phyloP scores from a whole-genome alignment of 2,888 invertebrate species.

The Escarpia spicata region DNA sequence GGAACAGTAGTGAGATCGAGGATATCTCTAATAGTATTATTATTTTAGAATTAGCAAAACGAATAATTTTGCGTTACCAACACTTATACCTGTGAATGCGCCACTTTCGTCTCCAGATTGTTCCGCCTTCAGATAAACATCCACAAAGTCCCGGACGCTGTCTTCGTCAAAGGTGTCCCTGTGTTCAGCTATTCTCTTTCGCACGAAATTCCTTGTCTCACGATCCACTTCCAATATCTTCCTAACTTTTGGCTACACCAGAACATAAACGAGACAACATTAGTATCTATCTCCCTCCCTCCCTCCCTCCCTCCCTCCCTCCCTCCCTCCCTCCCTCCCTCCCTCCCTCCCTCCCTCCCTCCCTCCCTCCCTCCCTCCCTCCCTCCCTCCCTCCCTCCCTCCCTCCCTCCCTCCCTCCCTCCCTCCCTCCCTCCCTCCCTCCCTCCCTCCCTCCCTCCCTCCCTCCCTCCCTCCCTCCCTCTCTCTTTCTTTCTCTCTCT shows the following conservation, averaged over 20 bases:
- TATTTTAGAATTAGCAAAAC: not conserved
- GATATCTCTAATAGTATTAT: not conserved
- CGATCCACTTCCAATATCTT: not conserved
- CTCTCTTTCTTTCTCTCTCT: no score
- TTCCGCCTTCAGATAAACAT: conserved; percentile 14
- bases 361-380: no score
- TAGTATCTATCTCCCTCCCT: not conserved
- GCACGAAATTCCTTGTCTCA: not conserved
- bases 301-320: not conserved
- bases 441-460: no score
- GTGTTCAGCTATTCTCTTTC: conserved; percentile 14
- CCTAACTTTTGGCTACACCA: not conserved
- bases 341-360: no score
- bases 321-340: no score
- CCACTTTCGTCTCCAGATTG: not conserved
- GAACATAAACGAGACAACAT: not conserved
- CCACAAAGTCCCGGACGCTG: conserved; percentile 21
- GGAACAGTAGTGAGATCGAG: not conserved
- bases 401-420: no score
- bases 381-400: no score
- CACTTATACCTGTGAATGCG: not conserved
- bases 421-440: no score
- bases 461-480: no score
- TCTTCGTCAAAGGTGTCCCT: conserved; percentile 22
- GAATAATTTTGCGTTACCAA: not conserved